A percentile compares a stretch with the other conserved stretches of the same genome.
Conservation (phyloP, 2,888 invertebrate genomes). For the Eristalis tenax region DNA sequence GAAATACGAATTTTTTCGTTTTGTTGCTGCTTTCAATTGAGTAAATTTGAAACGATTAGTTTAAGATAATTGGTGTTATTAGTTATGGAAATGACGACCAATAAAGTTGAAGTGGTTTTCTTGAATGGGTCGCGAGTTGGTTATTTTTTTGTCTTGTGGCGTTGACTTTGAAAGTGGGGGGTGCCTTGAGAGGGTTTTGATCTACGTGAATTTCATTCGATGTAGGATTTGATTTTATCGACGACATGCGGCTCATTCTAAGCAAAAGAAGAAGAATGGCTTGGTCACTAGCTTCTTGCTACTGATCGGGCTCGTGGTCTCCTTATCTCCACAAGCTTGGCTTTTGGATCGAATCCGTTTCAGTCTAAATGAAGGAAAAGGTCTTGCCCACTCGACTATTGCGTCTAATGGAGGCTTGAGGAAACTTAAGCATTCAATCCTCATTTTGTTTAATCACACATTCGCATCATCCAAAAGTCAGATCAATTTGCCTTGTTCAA, state of each 20-base stretch:
- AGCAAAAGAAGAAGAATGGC: no score
- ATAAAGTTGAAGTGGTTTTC: conserved; percentile 1
- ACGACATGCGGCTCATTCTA: no score
- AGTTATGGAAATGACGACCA: conserved; percentile 43
- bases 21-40: conserved; percentile 23
- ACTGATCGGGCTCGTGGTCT: no score
- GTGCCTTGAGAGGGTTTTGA: not conserved
- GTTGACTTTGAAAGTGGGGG: not conserved
- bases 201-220: not conserved
- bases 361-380: no score
- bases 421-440: not conserved
- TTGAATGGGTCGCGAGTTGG: not conserved
- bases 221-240: no score
- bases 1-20: not conserved
- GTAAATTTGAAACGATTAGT: conserved; percentile 28
- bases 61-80: conserved; percentile 47
- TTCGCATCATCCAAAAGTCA: not conserved
- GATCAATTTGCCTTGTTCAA: conserved; percentile 57
- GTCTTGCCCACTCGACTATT: no score
- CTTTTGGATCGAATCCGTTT: no score
- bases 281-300: no score
- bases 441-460: not conserved
- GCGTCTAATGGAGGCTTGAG: no score
- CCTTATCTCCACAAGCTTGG: no score
- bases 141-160: not conserved